A percentile compares a stretch with the other conserved stretches of the same genome.
phyloP scores from a whole-genome alignment of 2,113 vertebrate genomes.

The Lophura nycthemera region DNA sequence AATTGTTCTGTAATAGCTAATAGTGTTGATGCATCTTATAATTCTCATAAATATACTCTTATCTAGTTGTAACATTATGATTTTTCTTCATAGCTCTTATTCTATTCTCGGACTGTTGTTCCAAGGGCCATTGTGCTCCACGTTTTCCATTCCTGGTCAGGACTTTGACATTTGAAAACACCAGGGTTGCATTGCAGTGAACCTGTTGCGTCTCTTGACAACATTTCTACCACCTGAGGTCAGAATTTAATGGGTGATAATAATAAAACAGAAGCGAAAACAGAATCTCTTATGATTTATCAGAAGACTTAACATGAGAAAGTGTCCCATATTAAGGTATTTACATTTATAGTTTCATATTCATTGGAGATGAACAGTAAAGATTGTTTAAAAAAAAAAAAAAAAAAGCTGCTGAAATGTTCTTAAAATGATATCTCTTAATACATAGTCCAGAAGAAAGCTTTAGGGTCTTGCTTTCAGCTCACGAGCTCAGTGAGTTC shows the following conservation, averaged over 20 bases:
- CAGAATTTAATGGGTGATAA: not conserved
- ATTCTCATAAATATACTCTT: too few species aligned
- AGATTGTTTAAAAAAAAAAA: not conserved
- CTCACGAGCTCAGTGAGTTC: not conserved
- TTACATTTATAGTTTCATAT: not conserved
- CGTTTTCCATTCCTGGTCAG: not conserved
- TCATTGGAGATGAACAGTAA: not conserved
- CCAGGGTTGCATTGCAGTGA: not conserved
- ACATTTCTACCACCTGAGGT: not conserved
- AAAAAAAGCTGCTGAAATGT: not conserved
- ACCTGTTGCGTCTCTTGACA: too few species aligned
- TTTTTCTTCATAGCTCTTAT: not conserved
- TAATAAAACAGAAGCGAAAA: not conserved
- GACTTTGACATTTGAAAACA: not conserved
- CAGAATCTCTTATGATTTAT: not conserved
- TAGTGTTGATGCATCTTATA: not conserved
- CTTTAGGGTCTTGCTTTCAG: not conserved
- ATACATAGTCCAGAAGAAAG: not conserved
- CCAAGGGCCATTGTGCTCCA: not conserved
- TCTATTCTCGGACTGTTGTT: not conserved
- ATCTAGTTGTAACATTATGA: not conserved
- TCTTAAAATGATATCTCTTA: not conserved
- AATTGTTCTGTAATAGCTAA: not conserved
- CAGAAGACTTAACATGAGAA: not conserved
- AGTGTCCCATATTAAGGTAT: too few species aligned